These are phyloP conservation scores for Agapostemon virescens DNA, from an alignment of 2,888 invertebrate genomes.

Conservation along the genomic window DNA sequence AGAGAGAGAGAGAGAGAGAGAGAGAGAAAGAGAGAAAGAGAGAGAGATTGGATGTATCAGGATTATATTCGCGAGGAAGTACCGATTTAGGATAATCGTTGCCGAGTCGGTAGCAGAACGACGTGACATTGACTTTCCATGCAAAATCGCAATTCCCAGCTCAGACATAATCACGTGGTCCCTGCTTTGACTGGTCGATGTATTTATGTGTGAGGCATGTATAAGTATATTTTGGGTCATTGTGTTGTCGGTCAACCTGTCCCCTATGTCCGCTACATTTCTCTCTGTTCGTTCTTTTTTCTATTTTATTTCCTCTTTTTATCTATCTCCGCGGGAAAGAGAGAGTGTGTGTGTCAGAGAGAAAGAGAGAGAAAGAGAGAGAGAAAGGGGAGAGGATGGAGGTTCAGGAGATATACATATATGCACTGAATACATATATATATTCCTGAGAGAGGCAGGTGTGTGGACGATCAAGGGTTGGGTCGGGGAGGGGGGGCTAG, in stretches of 20 bases:
- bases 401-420: not conserved
- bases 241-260: constrained; percentile 63
- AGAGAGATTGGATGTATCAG: not conserved
- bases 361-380: not conserved
- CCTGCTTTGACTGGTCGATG: constrained; percentile 80
- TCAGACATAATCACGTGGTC: constrained; percentile 87
- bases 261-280: constrained; percentile 46
- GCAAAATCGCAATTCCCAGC: constrained; percentile 90
- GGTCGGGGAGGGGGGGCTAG: not conserved
- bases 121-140: constrained; percentile 84
- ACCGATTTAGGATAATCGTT: constrained; percentile 47
- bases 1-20: not conserved
- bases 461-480: not conserved
- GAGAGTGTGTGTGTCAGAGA: not conserved
- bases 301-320: not conserved
- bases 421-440: constrained; percentile 12
- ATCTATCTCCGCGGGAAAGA: constrained; percentile 34
- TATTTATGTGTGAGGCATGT: constrained; percentile 73
- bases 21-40: not conserved
- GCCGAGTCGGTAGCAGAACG: constrained; percentile 82
- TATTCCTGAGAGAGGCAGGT: constrained; percentile 14
- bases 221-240: constrained; percentile 62
- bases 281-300: constrained; percentile 21
- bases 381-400: not conserved
- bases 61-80: not conserved